Base-by-base conservation (phyloP, 2,888 invertebrate species). In the Allygus modestus region DNA sequence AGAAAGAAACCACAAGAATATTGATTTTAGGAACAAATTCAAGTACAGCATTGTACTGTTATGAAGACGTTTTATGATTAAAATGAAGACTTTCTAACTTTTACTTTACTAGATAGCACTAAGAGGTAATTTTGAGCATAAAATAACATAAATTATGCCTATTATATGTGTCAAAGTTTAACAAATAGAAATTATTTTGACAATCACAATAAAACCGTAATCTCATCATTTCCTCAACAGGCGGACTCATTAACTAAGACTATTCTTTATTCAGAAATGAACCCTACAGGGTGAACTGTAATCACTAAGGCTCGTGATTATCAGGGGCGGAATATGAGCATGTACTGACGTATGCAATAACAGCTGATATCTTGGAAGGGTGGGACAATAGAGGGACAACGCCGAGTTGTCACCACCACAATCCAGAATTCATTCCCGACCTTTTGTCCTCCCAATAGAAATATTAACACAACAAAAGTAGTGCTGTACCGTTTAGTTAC, bases 381-480 rank as follows among this genome's bases (percentile, higher is more conserved):
- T 0, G 71, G 71, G 69, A 37, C 33, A 33, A 37, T 23, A 31
- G 17, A 31, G 37, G 33, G 41, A n/a, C 37, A 37, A 28, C 17
- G 12, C 33, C 28, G 33, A 28, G 7, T 69, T 23, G 69, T 69
- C 69, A 31, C 71, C 71, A 4, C 17, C 71, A 4, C 69, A 69
- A 71, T 71, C 71, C 71, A 71, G n/a, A 71, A 15, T 28, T 65
- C 65, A 65, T 65, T 65, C 65, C 2, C 65, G 31, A 28, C 28
- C 65, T 17, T 65, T 65, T 65, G 65, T 65, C 71, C 71, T 71
- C 41, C 41, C 71, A 71, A 71, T 71, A 71, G 71, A 41, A 71
- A 71, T 71, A 71, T 71, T 71, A 71, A 37, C 71, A 71, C 71
- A 71, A 71, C 71, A 71, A 71, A 71, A 71, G 65, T 65, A 41